A percentile compares a stretch with the other conserved stretches of the same genome.
phyloP scores from a whole-genome alignment of 1,140 invertebrate species.

The Apolygus lucorum region DNA sequence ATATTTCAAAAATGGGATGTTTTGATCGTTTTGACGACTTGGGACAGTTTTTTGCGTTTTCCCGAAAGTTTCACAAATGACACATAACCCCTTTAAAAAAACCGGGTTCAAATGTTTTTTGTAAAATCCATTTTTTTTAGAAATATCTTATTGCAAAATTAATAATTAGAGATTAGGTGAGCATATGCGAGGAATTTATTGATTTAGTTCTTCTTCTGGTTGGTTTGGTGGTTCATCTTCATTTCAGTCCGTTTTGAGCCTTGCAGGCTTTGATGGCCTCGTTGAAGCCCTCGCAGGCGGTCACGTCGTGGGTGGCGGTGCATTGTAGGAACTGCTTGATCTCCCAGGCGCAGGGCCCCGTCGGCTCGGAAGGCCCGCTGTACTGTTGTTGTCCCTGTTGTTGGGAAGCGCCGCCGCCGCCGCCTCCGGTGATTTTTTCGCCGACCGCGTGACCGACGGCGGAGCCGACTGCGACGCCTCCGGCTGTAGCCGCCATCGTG shows the following conservation, averaged over 20 bases:
- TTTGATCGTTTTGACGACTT: no score
- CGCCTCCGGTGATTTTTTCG: not conserved
- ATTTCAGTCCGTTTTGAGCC: not conserved
- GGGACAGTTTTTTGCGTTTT: no score
- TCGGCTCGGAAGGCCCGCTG: not conserved
- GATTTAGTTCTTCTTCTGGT: no score
- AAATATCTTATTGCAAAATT: no score
- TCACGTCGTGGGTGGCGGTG: not conserved
- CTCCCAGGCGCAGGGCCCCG: not conserved
- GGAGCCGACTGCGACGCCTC: conserved; percentile 4
- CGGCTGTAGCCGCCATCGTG: conserved; percentile 1
- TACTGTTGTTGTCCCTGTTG: not conserved
- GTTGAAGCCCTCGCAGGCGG: conserved; percentile 3
- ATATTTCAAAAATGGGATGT: no score
- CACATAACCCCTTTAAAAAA: no score
- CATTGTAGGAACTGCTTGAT: conserved; percentile 1
- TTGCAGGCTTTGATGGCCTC: conserved; percentile 7
- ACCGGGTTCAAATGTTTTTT: no score
- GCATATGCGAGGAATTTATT: no score
- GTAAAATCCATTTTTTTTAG: no score
- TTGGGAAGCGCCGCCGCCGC: not conserved
- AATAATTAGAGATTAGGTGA: no score
- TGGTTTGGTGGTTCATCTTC: no score
- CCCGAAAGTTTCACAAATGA: no score
- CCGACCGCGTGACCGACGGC: conserved; percentile 9